A percentile compares a stretch with the other conserved stretches of the same genome.
phyloP scores from a whole-genome alignment of 2,888 invertebrate species.

The Melipona beecheii region DNA sequence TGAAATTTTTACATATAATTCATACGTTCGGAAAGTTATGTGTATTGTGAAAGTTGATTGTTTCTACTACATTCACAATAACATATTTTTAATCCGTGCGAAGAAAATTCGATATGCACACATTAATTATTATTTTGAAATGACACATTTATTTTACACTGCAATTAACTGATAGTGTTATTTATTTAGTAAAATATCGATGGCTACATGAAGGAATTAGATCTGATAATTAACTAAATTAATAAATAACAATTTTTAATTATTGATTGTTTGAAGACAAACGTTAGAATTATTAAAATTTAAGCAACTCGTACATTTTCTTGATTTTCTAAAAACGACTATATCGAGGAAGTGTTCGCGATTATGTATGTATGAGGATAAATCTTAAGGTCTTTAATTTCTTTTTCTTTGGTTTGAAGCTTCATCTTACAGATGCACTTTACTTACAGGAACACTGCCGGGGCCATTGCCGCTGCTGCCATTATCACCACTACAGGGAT shows the following conservation, averaged over 20 bases:
- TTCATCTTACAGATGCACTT: neutral
- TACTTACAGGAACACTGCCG: conserved; percentile 57
- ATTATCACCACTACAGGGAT: neutral
- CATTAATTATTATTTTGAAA: neutral
- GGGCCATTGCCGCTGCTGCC: conserved; percentile 26
- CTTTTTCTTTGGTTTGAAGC: neutral
- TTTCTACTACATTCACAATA: conserved; percentile 38
- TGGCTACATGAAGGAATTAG: neutral
- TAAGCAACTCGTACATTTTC: neutral
- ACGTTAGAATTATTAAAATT: neutral
- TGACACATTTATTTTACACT: neutral
- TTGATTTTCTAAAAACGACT: neutral
- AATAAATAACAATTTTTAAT: neutral
- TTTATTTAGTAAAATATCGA: neutral
- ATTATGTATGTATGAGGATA: neutral
- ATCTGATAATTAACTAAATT: neutral
- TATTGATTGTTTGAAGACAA: neutral
- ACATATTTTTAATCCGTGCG: conserved; percentile 31
- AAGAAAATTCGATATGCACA: conserved; percentile 9
- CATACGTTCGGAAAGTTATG: conserved; percentile 46
- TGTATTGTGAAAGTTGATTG: conserved; percentile 49
- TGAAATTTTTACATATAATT: conserved; percentile 21
- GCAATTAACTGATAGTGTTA: neutral
- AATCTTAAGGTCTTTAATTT: neutral
- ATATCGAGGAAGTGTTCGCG: neutral